A percentile compares a stretch with the other conserved stretches of the same genome.
Evolutionary conservation across 2,797 vertebrate species (phyloP).

Genomic region (Esox lucius): DNA sequence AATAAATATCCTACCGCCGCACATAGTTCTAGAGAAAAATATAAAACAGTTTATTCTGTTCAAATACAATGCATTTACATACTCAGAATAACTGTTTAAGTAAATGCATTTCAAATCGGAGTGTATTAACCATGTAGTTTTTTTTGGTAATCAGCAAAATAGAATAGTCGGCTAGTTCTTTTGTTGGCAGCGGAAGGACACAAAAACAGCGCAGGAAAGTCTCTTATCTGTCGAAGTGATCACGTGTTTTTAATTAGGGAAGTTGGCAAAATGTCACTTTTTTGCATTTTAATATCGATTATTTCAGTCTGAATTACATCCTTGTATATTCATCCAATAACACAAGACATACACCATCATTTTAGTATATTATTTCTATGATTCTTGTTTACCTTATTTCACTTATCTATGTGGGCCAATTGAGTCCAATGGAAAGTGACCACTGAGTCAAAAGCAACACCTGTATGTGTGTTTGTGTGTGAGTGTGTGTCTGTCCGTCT

Average conservation of each 20-base stretch:
- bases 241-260: slow-evolving; percentile 82
- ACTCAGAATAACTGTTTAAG: neutral
- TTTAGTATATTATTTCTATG: slow-evolving; percentile 7
- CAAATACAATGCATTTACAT: neutral
- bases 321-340: neutral
- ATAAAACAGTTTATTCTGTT: neutral
- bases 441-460: neutral
- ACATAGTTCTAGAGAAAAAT: slow-evolving; percentile 52
- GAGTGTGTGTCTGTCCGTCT: neutral
- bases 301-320: neutral
- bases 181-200: slow-evolving; percentile 74
- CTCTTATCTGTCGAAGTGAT: slow-evolving; percentile 80
- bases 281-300: slow-evolving; percentile 34
- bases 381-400: neutral
- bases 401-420: neutral
- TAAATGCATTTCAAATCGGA: neutral
- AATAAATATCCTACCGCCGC: slow-evolving; percentile 71
- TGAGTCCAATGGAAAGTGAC: neutral
- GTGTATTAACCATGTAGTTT: neutral
- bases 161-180: slow-evolving; percentile 1
- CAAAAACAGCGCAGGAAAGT: slow-evolving; percentile 50
- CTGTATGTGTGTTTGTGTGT: neutral
- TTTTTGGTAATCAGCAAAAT: neutral
- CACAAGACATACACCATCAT: neutral
- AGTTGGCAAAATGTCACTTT: slow-evolving; percentile 76